phyloP scores from a whole-genome alignment of 2,113 vertebrate genomes.

The Gnathonemus echidnorhynchus region DNA sequence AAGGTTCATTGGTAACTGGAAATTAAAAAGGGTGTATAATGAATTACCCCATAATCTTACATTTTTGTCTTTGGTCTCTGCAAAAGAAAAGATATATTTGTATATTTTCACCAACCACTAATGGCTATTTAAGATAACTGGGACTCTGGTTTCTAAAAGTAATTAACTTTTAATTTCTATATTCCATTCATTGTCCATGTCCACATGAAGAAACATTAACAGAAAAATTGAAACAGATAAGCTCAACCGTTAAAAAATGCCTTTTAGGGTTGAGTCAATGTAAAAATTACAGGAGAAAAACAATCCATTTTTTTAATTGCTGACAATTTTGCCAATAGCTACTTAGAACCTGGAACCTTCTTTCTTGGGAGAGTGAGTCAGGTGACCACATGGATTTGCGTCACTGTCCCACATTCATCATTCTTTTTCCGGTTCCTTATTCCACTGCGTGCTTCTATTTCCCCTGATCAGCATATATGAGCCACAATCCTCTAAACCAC shows the following conservation, averaged over 20 bases:
- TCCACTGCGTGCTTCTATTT: background rate
- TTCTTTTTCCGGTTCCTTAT: background rate
- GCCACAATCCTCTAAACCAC: background rate
- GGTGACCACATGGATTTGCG: background rate
- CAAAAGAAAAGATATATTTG: background rate
- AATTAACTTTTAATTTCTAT: background rate
- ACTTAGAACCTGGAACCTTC: background rate
- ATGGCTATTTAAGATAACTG: constrained; percentile 5
- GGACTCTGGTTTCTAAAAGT: background rate
- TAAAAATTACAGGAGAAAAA: background rate
- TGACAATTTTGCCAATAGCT: background rate
- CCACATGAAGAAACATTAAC: background rate
- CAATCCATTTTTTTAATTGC: background rate
- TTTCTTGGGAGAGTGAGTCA: background rate
- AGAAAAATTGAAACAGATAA: background rate
- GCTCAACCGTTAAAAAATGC: background rate
- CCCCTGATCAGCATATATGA: background rate
- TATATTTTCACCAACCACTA: background rate
- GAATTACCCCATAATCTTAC: constrained; percentile 5
- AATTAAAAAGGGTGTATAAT: background rate
- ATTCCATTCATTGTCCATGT: background rate
- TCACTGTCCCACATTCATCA: background rate
- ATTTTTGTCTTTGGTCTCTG: background rate
- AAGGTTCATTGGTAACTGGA: background rate
- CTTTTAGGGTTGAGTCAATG: background rate